Evolutionary conservation across 2,797 vertebrate genomes (phyloP).

Genomic region (Euthynnus affinis): DNA sequence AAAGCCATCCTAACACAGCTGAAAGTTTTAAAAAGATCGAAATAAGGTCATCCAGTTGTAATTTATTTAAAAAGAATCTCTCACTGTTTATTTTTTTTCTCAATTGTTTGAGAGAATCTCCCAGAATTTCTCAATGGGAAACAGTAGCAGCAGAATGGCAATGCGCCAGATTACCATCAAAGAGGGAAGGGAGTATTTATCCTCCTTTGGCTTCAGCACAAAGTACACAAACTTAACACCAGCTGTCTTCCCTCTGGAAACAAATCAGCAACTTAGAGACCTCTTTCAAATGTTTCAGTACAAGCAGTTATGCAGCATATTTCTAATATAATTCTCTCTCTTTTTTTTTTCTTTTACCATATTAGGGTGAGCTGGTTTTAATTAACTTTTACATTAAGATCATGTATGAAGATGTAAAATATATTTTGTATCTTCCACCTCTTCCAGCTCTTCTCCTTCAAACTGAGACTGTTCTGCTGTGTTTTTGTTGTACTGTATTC

Average conservation of each 20-base stretch:
- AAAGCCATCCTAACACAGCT: background rate
- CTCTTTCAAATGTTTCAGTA: background rate
- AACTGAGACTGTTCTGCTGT: background rate
- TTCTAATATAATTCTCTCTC: background rate
- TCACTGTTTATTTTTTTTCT: too few relatives aligned
- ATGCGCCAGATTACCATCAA: background rate
- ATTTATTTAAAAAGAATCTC: background rate
- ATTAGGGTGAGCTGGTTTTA: background rate
- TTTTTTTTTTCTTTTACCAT: slow-evolving; percentile 4
- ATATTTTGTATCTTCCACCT: background rate
- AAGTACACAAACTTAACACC: background rate
- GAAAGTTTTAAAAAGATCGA: background rate
- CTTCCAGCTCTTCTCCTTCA: too few relatives aligned
- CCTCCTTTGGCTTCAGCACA: background rate
- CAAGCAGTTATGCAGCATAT: background rate
- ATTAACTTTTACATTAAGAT: background rate
- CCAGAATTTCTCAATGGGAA: background rate
- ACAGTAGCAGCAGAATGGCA: background rate
- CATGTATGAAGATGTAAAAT: background rate
- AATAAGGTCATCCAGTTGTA: background rate
- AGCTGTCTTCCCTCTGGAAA: background rate
- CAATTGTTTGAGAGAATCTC: background rate
- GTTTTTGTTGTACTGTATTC: background rate
- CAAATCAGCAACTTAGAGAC: background rate
- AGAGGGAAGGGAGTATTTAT: background rate